Conservation (phyloP, 2,797 vertebrate species). For the Xerus rutilus region DNA sequence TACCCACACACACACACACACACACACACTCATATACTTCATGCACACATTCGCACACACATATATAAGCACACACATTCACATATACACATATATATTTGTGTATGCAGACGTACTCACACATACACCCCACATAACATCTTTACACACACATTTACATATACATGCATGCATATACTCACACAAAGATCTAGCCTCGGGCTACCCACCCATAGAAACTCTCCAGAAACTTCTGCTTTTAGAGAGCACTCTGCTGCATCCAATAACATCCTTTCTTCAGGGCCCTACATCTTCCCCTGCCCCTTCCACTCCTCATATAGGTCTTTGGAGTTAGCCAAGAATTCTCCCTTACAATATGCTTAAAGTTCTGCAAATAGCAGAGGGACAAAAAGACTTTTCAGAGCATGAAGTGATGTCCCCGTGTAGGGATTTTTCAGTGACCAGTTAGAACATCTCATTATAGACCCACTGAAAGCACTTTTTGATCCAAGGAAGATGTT, state of each 20-base stretch:
- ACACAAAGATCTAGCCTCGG: conserved; percentile 19
- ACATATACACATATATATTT: not conserved
- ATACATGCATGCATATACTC: not conserved
- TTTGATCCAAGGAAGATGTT: conserved; percentile 84
- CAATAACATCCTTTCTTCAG: not conserved
- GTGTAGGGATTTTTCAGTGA: conserved; percentile 70
- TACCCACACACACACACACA: too few species aligned
- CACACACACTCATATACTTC: not conserved
- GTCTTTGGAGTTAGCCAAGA: conserved; percentile 50
- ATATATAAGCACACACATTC: not conserved
- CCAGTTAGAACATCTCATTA: not conserved
- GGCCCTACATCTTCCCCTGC: not conserved
- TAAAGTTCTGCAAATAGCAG: conserved; percentile 69
- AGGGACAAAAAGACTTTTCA: conserved; percentile 68
- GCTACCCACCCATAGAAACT: not conserved
- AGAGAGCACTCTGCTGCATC: not conserved
- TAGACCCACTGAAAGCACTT: conserved; percentile 81
- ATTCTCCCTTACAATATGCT: conserved; percentile 36
- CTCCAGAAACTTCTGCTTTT: too few species aligned
- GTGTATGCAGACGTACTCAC: not conserved
- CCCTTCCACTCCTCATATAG: conserved; percentile 35
- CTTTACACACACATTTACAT: not conserved
- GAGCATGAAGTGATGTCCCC: conserved; percentile 69
- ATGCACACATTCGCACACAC: not conserved
- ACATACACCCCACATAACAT: not conserved